Conservation (phyloP, 2,113 vertebrate genomes). For the Poecilia latipinna region DNA sequence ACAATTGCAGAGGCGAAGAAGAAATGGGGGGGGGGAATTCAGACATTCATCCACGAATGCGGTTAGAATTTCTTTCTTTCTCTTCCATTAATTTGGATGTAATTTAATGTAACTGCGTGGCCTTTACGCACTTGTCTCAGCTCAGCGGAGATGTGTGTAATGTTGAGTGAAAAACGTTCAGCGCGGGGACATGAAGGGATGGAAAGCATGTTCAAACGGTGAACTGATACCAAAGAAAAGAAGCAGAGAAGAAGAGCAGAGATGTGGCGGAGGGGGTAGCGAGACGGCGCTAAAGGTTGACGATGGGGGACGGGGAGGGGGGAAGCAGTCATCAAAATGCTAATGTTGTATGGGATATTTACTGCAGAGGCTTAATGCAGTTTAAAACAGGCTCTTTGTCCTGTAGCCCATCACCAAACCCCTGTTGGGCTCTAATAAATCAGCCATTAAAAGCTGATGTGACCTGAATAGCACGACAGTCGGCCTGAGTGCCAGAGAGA, state of each 20-base stretch:
- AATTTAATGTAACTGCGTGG: slow-evolving; percentile 69
- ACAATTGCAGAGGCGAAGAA: slow-evolving; percentile 2
- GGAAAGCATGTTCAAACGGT: slow-evolving; percentile 26
- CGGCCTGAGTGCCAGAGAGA: slow-evolving; percentile 43
- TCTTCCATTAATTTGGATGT: slow-evolving; percentile 60
- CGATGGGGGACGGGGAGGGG: slow-evolving; percentile 61
- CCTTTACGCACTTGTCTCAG: slow-evolving; percentile 1
- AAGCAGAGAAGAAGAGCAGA: slow-evolving; percentile 17
- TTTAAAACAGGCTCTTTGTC: slow-evolving; percentile 81
- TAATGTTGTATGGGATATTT: slow-evolving; percentile 79
- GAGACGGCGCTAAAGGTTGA: slow-evolving; percentile 55
- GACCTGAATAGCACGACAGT: slow-evolving; percentile 71
- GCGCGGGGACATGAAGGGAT: neutral
- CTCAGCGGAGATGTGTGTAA: slow-evolving; percentile 10
- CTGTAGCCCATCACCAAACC: slow-evolving; percentile 62
- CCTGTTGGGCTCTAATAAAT: slow-evolving; percentile 73
- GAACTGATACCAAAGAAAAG: slow-evolving; percentile 31
- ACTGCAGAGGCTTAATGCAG: slow-evolving; percentile 76
- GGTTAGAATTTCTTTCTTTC: slow-evolving; percentile 9
- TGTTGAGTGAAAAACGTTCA: slow-evolving; percentile 10
- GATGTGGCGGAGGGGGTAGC: slow-evolving; percentile 11
- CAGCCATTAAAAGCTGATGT: slow-evolving; percentile 80
- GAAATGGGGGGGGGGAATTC: slow-evolving; percentile 16
- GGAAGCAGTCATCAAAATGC: slow-evolving; percentile 77
- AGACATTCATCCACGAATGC: slow-evolving; percentile 4